Evolutionary conservation across 2,797 vertebrate species (phyloP), one percentile per base, ranked within the genome.

Genomic region (Lepus oiostolus): DNA sequence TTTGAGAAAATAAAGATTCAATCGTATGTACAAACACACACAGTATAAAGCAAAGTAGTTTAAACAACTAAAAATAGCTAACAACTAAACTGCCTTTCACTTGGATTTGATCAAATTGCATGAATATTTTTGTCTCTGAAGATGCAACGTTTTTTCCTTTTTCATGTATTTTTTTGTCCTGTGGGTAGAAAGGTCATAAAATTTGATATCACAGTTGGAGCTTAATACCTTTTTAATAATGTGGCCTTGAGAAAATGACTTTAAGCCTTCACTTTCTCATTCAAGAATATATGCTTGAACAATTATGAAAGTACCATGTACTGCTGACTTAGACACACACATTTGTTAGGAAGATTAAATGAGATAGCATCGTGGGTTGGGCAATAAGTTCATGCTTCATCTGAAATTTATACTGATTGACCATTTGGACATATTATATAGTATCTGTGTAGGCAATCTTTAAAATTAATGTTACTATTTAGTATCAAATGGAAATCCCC

Each of bases 61-160:
- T 67, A 83, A 93, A n/a, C 21, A 75, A 54, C n/a, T 82, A 92
- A 82, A 82, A 82, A 70, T 42, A 96, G 70, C 50, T 85, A 24
- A 9, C 77, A 88, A 93, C 54, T 85, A 85, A 91, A 28, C 24
- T 62, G 87, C 62, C 28, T 96, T 80, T 70, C 26, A 68, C 92
- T 81, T 92, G 26, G 95, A 87, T 96, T 83, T 81, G 58, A 42
- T 79, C 58, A 94, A 94, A 92, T 86, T 83, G 54, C 63, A 42
- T 90, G 74, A 68, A 83, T 96, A 95, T 95, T 94, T 96, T 97
- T 90, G 79, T 70, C 70, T 91, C 91, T 91, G 82, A 88, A 96
- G 88, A 95, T 95, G 83, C 88, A 90, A 93, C 35, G 58, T 95
- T 95, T 94, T 94, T 91, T 90, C 85, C 87, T 70, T 85, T 58